Conservation (phyloP, 2,113 vertebrate genomes). For the Scatophagus argus region DNA sequence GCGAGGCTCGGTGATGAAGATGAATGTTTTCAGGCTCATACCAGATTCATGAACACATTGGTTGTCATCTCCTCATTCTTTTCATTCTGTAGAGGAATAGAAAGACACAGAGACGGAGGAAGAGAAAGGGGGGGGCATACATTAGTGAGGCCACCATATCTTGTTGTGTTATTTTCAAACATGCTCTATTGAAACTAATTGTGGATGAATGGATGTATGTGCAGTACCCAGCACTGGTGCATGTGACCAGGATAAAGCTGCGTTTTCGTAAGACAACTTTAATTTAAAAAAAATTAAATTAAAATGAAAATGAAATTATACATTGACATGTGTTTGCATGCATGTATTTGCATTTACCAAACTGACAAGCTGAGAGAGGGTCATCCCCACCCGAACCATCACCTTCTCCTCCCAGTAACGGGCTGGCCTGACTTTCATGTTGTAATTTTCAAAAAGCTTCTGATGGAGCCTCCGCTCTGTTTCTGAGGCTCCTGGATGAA, state of each 20-base stretch:
- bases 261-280: not conserved
- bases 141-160: conserved; percentile 29
- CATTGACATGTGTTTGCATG: not conserved
- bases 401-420: conserved; percentile 85
- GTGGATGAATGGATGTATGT: conserved; percentile 18
- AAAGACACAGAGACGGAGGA: conserved; percentile 35
- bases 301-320: too few species aligned
- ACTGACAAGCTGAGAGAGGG: conserved; percentile 90
- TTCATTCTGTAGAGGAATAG: conserved; percentile 83
- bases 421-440: conserved; percentile 86
- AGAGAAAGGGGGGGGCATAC: not conserved
- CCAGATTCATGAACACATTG: conserved; percentile 92
- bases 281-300: not conserved
- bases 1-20: conserved; percentile 39
- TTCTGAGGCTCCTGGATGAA: conserved; percentile 74
- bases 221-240: not conserved
- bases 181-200: conserved; percentile 45
- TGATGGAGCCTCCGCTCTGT: conserved; percentile 83
- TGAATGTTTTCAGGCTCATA: conserved; percentile 63
- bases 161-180: conserved; percentile 37
- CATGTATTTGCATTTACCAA: conserved; percentile 82
- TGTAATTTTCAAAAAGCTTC: conserved; percentile 87
- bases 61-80: conserved; percentile 92
- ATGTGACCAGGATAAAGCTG: not conserved
- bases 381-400: conserved; percentile 89